Evolutionary conservation across 2,797 vertebrate genomes (phyloP).

Genomic region (Miopithecus talapoin): DNA sequence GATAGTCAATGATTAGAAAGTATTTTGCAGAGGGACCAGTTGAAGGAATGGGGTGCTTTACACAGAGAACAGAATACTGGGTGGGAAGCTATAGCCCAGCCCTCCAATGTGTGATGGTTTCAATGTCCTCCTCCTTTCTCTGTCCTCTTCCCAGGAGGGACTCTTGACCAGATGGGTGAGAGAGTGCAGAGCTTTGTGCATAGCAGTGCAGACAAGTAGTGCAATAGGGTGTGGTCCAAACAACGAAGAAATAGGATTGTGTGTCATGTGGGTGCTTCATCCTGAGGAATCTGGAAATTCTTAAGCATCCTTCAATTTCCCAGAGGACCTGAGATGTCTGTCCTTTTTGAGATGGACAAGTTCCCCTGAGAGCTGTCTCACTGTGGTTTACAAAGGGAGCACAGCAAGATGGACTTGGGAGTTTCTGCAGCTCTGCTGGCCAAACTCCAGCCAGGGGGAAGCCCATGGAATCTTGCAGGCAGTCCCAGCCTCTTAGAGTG

Average conservation of each 20-base stretch:
- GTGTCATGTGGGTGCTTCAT: not conserved
- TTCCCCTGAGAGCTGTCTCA: not conserved
- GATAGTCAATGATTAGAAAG: accelerated
- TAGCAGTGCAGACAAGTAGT: accelerated
- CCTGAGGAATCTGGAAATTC: not conserved
- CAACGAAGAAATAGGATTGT: not conserved
- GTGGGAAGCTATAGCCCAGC: not conserved
- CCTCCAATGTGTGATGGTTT: not conserved
- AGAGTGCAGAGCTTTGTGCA: not conserved
- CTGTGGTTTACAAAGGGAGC: not conserved
- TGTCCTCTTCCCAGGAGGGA: not conserved
- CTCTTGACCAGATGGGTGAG: not conserved
- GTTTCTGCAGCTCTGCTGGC: not conserved
- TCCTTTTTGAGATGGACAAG: not conserved
- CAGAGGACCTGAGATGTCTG: not conserved
- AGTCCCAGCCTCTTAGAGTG: not conserved
- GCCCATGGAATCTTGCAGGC: not conserved
- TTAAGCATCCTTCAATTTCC: not conserved
- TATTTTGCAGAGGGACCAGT: accelerated
- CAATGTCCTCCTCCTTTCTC: accelerated
- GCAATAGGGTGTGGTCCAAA: not conserved
- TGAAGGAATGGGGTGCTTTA: not conserved
- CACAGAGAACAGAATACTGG: not conserved
- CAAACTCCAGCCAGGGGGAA: not conserved
- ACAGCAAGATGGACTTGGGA: not conserved